Evolutionary conservation across 2,113 vertebrate species (phyloP).

Genomic region (Bufo gargarizans): DNA sequence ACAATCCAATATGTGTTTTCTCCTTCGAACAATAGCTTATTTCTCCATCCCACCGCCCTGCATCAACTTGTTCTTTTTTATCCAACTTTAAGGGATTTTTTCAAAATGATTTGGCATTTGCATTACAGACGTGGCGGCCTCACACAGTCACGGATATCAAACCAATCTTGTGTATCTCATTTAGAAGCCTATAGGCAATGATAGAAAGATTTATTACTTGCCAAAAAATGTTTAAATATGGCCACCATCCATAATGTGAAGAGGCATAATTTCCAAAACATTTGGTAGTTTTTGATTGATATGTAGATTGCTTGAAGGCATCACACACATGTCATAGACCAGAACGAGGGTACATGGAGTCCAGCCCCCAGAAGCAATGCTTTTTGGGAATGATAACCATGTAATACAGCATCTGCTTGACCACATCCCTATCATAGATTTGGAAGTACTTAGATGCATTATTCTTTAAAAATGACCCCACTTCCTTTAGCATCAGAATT

Average conservation of each 20-base stretch:
- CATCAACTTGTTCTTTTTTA: not conserved
- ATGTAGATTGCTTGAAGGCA: not conserved
- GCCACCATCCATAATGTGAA: not conserved
- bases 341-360: not conserved
- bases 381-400: not conserved
- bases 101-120: not conserved
- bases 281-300: not conserved
- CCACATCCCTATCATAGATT: no score
- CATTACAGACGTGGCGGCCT: not conserved
- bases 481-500: no score
- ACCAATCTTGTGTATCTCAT: not conserved
- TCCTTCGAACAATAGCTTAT: not conserved
- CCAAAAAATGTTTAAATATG: not conserved
- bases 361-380: not conserved
- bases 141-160: conserved; percentile 15
- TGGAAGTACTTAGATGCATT: no score
- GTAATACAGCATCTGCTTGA: not conserved
- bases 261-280: not conserved
- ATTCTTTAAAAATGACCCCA: no score
- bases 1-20: conserved; percentile 27
- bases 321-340: not conserved
- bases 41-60: not conserved
- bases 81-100: not conserved
- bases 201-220: not conserved
- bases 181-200: not conserved